Conservation (phyloP, 2,888 invertebrate species). For the Baccha elongata region DNA sequence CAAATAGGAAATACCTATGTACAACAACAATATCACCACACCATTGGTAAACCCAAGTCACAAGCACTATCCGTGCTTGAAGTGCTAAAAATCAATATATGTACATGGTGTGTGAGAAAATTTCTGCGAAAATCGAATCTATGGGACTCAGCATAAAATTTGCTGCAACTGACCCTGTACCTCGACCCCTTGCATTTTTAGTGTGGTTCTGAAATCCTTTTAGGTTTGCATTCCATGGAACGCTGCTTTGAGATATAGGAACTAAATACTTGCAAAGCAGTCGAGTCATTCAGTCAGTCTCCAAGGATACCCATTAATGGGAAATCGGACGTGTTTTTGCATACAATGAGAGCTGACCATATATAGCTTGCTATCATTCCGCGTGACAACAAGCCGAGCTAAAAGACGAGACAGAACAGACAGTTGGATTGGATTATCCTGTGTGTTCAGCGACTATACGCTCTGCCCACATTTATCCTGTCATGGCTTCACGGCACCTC, state of each 20-base stretch:
- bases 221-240: conserved; percentile 22
- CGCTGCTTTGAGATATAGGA: conserved; percentile 32
- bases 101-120: conserved; percentile 42
- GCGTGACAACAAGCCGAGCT: conserved; percentile 61
- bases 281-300: conserved; percentile 41
- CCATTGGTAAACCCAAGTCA: conserved; percentile 3
- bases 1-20: not conserved
- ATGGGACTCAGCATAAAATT: conserved; percentile 58
- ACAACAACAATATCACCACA: not conserved
- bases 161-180: conserved; percentile 45
- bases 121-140: conserved; percentile 32
- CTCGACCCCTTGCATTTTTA: not conserved
- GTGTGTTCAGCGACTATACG: conserved; percentile 22
- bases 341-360: conserved; percentile 50
- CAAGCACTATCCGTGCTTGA: not conserved
- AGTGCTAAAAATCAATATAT: conserved; percentile 53
- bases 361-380: conserved; percentile 41
- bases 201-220: conserved; percentile 27
- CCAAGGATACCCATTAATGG: conserved; percentile 63
- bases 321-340: conserved; percentile 69
- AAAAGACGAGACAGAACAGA: conserved; percentile 37
- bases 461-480: conserved; percentile 24
- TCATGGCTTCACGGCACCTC: conserved; percentile 28
- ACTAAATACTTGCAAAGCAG: conserved; percentile 26
- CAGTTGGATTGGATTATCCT: conserved; percentile 45